phyloP scores from a whole-genome alignment of 2,113 vertebrate genomes.

The Seriola dumerili region DNA sequence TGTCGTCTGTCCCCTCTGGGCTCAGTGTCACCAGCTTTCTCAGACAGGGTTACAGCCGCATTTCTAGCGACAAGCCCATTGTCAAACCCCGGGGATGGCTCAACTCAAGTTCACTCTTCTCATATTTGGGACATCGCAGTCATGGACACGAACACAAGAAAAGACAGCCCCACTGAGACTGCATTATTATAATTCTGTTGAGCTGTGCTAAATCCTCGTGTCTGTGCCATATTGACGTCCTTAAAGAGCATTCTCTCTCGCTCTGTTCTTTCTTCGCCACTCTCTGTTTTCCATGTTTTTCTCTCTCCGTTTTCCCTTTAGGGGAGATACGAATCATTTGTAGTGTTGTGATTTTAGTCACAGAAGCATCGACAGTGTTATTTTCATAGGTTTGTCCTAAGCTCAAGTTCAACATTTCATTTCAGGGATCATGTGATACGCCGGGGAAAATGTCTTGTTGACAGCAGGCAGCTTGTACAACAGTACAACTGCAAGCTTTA shows the following conservation, averaged over 20 bases:
- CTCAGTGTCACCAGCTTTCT: constrained; percentile 45
- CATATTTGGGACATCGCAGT: constrained; percentile 30
- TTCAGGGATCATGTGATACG: neutral
- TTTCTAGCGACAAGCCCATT: constrained; percentile 29
- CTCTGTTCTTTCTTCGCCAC: neutral
- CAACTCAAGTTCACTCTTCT: constrained; percentile 33
- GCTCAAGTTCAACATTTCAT: neutral
- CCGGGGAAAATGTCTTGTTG: neutral
- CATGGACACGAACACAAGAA: constrained; percentile 13
- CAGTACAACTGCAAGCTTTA: neutral
- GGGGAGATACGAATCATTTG: neutral
- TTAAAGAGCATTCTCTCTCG: neutral
- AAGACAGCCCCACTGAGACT: constrained; percentile 1
- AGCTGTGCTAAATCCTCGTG: constrained; percentile 16
- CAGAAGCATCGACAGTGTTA: neutral
- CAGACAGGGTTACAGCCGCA: constrained; percentile 38
- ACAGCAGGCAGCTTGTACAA: neutral
- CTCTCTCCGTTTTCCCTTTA: neutral
- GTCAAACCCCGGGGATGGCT: constrained; percentile 34
- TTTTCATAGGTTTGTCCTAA: neutral
- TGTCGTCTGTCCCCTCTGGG: constrained; percentile 50
- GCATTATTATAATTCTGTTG: constrained; percentile 45
- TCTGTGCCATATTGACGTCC: neutral
- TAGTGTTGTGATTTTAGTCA: neutral
- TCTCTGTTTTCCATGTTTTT: neutral